phyloP scores from a whole-genome alignment of 2,113 vertebrate genomes.

The Neogobius melanostomus region DNA sequence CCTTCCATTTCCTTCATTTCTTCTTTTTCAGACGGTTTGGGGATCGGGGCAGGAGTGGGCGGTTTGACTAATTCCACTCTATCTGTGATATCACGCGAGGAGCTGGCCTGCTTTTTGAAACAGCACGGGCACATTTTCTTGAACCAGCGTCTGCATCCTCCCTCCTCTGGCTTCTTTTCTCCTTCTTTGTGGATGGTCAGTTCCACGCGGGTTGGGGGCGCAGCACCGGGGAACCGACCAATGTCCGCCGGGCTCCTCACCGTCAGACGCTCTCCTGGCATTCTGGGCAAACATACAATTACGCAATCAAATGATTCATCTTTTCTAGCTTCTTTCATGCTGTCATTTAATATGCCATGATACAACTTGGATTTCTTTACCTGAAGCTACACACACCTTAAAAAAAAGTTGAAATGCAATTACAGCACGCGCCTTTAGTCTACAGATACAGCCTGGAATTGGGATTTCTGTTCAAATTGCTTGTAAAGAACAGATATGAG shows the following conservation, averaged over 20 bases:
- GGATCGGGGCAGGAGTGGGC: background rate
- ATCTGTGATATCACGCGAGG: slow-evolving; percentile 61
- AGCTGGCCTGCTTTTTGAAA: slow-evolving; percentile 52
- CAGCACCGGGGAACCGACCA: slow-evolving; percentile 69
- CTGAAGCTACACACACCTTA: background rate
- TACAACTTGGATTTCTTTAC: background rate
- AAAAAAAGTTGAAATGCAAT: background rate
- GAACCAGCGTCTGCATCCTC: slow-evolving; percentile 65
- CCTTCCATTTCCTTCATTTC: slow-evolving; percentile 70
- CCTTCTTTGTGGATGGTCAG: slow-evolving; percentile 52
- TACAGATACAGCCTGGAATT: background rate
- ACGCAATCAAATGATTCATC: background rate
- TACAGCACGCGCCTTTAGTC: background rate
- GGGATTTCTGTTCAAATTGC: too few species aligned
- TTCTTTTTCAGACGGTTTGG: slow-evolving; percentile 41
- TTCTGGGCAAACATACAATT: slow-evolving; percentile 51
- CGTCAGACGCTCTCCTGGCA: slow-evolving; percentile 65
- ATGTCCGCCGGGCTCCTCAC: slow-evolving; percentile 54
- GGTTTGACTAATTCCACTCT: slow-evolving; percentile 43
- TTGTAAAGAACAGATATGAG: too few species aligned
- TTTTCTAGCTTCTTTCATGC: too few species aligned
- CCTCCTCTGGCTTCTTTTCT: slow-evolving; percentile 52
- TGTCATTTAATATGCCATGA: background rate
- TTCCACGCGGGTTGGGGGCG: slow-evolving; percentile 63
- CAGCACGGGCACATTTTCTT: slow-evolving; percentile 72